These are phyloP conservation scores for Polypedilum pembai DNA, from an alignment of 1,140 invertebrate genomes.

Conservation along the genomic window DNA sequence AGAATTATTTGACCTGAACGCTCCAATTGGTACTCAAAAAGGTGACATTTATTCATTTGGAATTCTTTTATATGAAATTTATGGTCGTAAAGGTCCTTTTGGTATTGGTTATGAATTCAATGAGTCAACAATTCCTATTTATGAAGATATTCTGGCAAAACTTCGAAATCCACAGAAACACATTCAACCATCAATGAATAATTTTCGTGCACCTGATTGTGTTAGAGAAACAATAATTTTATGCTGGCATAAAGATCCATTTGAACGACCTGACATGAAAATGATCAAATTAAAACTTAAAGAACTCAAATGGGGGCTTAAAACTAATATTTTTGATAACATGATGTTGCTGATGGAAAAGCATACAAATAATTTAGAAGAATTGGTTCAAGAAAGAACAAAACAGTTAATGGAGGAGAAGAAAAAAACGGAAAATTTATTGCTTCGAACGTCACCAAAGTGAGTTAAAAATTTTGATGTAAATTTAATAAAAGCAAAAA, in stretches of 20 bases:
- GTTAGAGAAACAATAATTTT: constrained; percentile 60
- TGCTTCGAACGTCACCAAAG: constrained; percentile 76
- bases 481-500: too few species aligned
- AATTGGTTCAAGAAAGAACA: constrained; percentile 70
- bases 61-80: constrained; percentile 63
- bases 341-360: constrained; percentile 83
- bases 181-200: constrained; percentile 50
- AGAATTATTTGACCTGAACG: constrained; percentile 54
- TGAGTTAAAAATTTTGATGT: constrained; percentile 41
- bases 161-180: constrained; percentile 45
- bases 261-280: constrained; percentile 60
- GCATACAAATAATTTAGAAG: constrained; percentile 76
- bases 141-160: constrained; percentile 30
- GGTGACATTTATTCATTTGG: constrained; percentile 65
- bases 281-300: constrained; percentile 64
- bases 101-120: constrained; percentile 53
- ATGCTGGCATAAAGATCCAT: constrained; percentile 70
- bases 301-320: constrained; percentile 69
- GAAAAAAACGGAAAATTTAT: constrained; percentile 70
- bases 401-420: constrained; percentile 74
- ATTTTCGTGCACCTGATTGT: constrained; percentile 52
- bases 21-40: constrained; percentile 57
- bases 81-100: constrained; percentile 61
- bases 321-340: constrained; percentile 78
- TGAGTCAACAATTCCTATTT: constrained; percentile 46